Evolutionary conservation across 2,888 invertebrate species (phyloP), one percentile per base, ranked within the genome.

Genomic region (Acrobasis consociella): DNA sequence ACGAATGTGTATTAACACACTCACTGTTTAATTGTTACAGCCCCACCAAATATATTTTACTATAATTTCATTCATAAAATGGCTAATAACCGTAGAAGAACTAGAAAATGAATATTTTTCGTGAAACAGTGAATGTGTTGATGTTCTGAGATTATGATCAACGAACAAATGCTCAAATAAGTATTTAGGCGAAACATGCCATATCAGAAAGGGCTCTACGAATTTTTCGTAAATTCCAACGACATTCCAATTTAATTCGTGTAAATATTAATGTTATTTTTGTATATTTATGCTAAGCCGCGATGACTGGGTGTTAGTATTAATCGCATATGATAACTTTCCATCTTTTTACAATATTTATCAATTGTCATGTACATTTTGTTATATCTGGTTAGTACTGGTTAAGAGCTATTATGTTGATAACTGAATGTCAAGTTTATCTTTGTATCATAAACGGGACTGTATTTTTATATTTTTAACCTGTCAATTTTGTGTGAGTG

Each of bases 61-160:
- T 56, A 22, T 56, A 74, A 73, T 71, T 73, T 73, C 75, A 69
- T 80, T 79, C 78, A 82, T 81, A 78, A 81, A 80, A 75, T 72
- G 64, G 65, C 63, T 68, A 58, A 67, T 62, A 52, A 65, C 64
- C 58, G 60, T 51, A 58, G 63, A 65, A 58, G 60, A 61, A 55
- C 50, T 55, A 49, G 53, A 64, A 63, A 65, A 71, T 52, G 62
- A 49, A 68, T 53, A 49, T 51, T 58, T 64, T 65, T 65, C 67
- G 59, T 65, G 64, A 88, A 92, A 92, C 92, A 91, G 92, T 92
- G 92, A 89, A 77, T 92, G 91, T 92, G 92, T 91, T 92, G 92
- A 92, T 90, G 81, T 86, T 85, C 83, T 78, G 76, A 84, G 76
- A 81, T 83, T 81, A 75, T 77, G 68, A 78, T 81, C 82, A 82